A percentile compares a stretch with the other conserved stretches of the same genome.
phyloP scores from a whole-genome alignment of 2,113 vertebrate genomes.

The Eulemur rufifrons region DNA sequence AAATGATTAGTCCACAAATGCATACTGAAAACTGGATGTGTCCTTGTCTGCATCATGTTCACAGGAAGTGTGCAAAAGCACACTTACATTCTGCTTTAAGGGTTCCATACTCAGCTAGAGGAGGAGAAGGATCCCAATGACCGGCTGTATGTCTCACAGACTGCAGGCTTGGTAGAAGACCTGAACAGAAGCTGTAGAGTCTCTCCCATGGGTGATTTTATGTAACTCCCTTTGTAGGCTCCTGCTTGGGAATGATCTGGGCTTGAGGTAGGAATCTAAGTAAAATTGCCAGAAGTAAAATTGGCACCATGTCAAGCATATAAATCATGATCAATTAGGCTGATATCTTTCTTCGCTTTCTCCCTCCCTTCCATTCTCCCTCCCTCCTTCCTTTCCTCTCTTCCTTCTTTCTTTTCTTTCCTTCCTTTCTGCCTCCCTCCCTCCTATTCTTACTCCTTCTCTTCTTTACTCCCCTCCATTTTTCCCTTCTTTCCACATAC shows the following conservation, averaged over 20 bases:
- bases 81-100: background rate
- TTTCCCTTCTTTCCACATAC: background rate
- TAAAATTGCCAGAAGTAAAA: background rate
- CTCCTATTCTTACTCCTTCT: background rate
- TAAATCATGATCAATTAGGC: accelerated
- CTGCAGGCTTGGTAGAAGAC: background rate
- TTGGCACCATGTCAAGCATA: accelerated
- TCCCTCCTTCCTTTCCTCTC: background rate
- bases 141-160: background rate
- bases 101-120: background rate
- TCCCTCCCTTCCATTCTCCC: too few relatives aligned
- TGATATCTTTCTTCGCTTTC: background rate
- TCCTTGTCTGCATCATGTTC: background rate
- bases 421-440: background rate
- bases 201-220: background rate
- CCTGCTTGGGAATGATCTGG: background rate
- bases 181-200: background rate
- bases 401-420: background rate
- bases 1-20: background rate
- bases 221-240: accelerated
- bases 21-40: background rate
- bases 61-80: background rate
- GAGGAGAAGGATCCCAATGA: background rate
- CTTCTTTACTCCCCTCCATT: accelerated
- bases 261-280: background rate